A percentile compares a stretch with the other conserved stretches of the same genome.
phyloP scores from a whole-genome alignment of 2,113 vertebrate species.

The Riparia riparia region DNA sequence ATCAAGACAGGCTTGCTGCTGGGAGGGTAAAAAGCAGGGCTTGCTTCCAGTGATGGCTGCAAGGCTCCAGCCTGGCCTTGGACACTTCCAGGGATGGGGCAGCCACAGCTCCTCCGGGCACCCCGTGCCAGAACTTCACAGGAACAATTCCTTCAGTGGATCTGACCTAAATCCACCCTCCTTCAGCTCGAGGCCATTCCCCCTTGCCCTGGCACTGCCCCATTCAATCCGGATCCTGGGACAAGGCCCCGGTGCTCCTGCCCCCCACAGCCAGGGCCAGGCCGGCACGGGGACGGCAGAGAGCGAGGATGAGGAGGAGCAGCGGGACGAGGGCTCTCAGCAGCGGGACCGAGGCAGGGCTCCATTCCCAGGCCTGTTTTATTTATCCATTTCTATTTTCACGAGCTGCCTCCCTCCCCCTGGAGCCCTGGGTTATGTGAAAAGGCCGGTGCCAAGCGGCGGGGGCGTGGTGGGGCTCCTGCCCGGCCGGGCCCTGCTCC shows the following conservation, averaged over 20 bases:
- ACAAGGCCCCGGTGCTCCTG: accelerated
- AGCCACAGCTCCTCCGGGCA: neutral
- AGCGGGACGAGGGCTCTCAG: neutral
- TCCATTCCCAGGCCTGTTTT: slow-evolving; percentile 88
- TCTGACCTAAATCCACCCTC: accelerated
- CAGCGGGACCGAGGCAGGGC: slow-evolving; percentile 64
- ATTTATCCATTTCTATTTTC: slow-evolving; percentile 91
- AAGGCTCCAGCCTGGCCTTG: neutral
- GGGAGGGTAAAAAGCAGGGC: neutral
- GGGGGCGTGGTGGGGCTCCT: slow-evolving; percentile 72
- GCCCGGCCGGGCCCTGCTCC: slow-evolving; percentile 74
- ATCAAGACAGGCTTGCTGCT: too few species aligned
- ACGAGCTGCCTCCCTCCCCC: slow-evolving; percentile 78
- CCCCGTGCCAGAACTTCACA: accelerated
- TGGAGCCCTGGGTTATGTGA: slow-evolving; percentile 94
- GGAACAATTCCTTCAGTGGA: accelerated
- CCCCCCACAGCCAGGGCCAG: neutral
- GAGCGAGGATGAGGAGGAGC: neutral
- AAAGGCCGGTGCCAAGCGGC: slow-evolving; percentile 81
- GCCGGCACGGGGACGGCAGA: neutral
- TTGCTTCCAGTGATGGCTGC: neutral
- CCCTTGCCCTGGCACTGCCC: accelerated
- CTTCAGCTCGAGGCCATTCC: neutral
- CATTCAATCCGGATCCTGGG: accelerated
- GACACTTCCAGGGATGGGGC: neutral